phyloP scores from a whole-genome alignment of 2,888 invertebrate genomes.

The Synergus japonicus region DNA sequence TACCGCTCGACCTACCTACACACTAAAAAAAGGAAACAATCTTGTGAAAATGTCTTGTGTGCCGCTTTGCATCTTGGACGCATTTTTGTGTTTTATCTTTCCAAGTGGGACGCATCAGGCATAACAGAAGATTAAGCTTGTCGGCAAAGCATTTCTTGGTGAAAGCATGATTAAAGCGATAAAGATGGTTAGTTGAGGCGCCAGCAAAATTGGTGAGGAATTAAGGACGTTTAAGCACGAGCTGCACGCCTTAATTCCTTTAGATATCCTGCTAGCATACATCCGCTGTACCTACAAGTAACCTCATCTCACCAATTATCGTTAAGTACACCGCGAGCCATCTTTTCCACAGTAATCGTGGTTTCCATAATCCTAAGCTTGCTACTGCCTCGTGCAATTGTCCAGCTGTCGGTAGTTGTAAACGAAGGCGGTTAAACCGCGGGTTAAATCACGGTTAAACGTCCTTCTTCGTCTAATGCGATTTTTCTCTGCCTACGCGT shows the following conservation, averaged over 20 bases:
- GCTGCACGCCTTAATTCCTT: background rate
- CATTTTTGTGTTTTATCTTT: constrained; percentile 7
- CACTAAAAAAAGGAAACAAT: constrained; percentile 14
- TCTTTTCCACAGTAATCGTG: constrained; percentile 42
- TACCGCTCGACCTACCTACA: constrained; percentile 14
- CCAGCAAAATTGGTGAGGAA: background rate
- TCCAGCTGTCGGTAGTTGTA: constrained; percentile 32
- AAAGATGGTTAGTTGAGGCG: background rate
- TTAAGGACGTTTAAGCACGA: background rate
- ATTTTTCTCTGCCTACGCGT: constrained; percentile 24
- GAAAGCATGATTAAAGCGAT: background rate
- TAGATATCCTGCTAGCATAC: background rate
- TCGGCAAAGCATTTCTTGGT: too few relatives aligned
- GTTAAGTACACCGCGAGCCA: constrained; percentile 20
- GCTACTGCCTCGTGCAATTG: constrained; percentile 23
- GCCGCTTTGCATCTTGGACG: constrained; percentile 10
- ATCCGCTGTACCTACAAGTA: background rate
- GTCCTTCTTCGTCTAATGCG: constrained; percentile 30
- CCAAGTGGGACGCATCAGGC: constrained; percentile 33
- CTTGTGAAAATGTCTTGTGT: constrained; percentile 38
- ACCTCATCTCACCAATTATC: constrained; percentile 24
- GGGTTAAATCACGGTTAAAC: constrained; percentile 38
- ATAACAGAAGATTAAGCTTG: background rate
- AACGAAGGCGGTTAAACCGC: constrained; percentile 33
- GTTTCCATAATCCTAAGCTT: constrained; percentile 49